A percentile compares a stretch with the other conserved stretches of the same genome.
Evolutionary conservation across 2,888 invertebrate genomes (phyloP).

Genomic region (Atrina japonica): DNA sequence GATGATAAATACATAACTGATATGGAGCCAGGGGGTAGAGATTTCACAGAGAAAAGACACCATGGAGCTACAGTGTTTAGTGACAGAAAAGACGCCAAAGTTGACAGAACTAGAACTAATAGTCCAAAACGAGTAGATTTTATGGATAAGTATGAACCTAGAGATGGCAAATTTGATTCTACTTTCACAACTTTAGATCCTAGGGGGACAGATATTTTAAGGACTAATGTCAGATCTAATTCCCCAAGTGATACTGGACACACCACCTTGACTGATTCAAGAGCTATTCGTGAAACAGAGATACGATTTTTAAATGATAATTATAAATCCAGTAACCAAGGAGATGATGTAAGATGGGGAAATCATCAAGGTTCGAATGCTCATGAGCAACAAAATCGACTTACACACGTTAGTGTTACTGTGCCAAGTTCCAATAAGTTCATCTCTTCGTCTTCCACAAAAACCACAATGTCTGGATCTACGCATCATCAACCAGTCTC

Average conservation of each 20-base stretch:
- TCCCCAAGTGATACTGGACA: slow-evolving; percentile 35
- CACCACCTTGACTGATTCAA: slow-evolving; percentile 66
- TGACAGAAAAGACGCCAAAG: slow-evolving; percentile 1
- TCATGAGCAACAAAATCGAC: slow-evolving; percentile 24
- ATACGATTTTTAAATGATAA: slow-evolving; percentile 71
- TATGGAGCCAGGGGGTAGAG: slow-evolving; percentile 15
- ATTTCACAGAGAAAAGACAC: background rate
- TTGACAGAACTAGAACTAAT: background rate
- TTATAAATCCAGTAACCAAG: slow-evolving; percentile 22
- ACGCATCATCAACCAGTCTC: slow-evolving; percentile 26
- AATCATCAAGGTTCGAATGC: slow-evolving; percentile 4
- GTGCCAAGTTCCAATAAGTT: slow-evolving; percentile 50
- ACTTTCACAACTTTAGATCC: too few species aligned
- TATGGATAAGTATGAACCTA: slow-evolving; percentile 45
- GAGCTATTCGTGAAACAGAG: slow-evolving; percentile 71
- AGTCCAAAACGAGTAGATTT: slow-evolving; percentile 60
- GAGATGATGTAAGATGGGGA: slow-evolving; percentile 42
- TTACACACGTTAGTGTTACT: slow-evolving; percentile 65
- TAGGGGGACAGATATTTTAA: too few species aligned
- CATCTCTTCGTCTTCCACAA: slow-evolving; percentile 33
- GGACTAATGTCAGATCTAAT: too few species aligned
- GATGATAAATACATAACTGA: slow-evolving; percentile 53
- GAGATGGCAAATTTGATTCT: slow-evolving; percentile 59
- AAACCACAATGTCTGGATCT: slow-evolving; percentile 31
- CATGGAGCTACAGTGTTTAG: background rate